These are phyloP conservation scores for Coturnix japonica DNA, from an alignment of 2,113 vertebrate genomes.

Conservation along the genomic window DNA sequence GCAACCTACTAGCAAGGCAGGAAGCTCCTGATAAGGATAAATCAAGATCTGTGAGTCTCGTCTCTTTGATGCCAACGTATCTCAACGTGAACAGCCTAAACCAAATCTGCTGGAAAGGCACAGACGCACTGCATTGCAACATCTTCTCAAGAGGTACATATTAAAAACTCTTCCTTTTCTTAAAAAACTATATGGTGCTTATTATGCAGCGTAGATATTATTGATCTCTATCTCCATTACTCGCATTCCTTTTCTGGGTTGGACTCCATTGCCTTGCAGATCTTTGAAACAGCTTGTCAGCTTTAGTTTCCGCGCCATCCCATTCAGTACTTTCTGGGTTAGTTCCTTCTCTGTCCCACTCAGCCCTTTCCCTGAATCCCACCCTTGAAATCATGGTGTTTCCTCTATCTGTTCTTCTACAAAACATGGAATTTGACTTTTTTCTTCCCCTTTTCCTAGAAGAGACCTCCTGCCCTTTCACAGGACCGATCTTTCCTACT, in stretches of 20 bases:
- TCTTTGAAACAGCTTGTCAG: not conserved
- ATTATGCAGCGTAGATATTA: not conserved
- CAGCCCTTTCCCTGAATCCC: not conserved
- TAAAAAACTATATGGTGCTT: not conserved
- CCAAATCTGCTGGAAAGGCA: rapidly evolving
- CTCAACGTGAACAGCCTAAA: not conserved
- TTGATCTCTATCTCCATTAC: not conserved
- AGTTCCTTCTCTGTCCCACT: not conserved
- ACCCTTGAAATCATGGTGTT: not conserved
- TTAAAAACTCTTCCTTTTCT: not conserved
- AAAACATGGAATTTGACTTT: not conserved
- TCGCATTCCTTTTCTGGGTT: not conserved
- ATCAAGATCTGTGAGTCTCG: rapidly evolving
- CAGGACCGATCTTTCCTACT: not conserved
- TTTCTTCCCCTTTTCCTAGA: not conserved
- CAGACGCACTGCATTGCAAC: not conserved
- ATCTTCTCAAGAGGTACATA: not conserved
- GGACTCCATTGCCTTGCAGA: not conserved
- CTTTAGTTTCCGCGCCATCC: not conserved
- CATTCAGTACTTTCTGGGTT: not conserved
- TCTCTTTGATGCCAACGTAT: not conserved
- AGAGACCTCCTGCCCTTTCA: not conserved
- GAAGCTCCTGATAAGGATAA: not conserved
- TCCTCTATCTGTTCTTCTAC: not conserved
- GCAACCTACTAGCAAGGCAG: not conserved